Percentiles rank a stretch among this genome's conserved stretches.
Evolutionary conservation across 2,888 invertebrate genomes (phyloP).

Genomic region (Plagiodera versicolora): DNA sequence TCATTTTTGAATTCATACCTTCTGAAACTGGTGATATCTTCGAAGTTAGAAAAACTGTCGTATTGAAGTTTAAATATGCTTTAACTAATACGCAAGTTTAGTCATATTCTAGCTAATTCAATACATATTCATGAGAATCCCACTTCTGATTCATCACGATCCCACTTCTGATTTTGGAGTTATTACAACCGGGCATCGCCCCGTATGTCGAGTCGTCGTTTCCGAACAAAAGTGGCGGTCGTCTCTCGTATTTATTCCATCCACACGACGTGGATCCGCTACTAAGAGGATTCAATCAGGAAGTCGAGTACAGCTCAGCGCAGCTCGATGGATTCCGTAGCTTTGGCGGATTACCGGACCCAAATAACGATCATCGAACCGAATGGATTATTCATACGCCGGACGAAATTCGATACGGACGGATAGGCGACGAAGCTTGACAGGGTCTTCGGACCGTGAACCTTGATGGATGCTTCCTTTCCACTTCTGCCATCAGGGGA

Average conservation of each 20-base stretch:
- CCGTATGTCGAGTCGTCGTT: background rate
- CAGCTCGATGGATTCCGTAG: background rate
- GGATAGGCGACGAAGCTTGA: background rate
- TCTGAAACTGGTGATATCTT: too few species aligned
- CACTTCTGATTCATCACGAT: background rate
- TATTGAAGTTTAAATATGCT: too few species aligned
- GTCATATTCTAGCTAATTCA: too few species aligned
- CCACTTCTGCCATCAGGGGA: background rate
- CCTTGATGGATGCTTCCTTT: background rate
- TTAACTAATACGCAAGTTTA: too few species aligned
- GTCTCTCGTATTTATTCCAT: background rate
- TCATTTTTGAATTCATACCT: too few species aligned
- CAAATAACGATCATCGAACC: background rate
- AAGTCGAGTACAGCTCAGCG: background rate
- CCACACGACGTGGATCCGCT: background rate
- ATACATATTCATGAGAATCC: background rate
- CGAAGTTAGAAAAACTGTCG: too few species aligned
- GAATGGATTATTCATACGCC: background rate
- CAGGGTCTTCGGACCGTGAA: too few species aligned
- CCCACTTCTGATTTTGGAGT: background rate
- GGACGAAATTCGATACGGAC: background rate
- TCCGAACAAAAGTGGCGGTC: background rate
- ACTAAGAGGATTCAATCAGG: background rate
- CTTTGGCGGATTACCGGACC: background rate
- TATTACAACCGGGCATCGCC: background rate